Percentiles rank a stretch among this genome's conserved stretches.
phyloP scores from a whole-genome alignment of 2,888 invertebrate species.

The Neuroscelio doddi region DNA sequence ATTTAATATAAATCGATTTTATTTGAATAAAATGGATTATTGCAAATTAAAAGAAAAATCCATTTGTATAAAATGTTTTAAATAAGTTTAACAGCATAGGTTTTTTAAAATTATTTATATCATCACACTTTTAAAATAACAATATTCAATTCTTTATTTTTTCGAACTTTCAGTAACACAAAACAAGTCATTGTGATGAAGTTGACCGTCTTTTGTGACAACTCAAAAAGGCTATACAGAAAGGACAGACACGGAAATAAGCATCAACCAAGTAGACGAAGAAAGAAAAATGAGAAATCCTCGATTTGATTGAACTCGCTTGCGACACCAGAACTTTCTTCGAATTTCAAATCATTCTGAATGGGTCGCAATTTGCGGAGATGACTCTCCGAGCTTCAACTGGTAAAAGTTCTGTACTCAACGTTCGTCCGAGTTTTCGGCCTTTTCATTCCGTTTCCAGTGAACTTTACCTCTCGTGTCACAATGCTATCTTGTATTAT shows the following conservation, averaged over 20 bases:
- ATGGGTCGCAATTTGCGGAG: slow-evolving; percentile 66
- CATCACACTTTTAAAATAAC: no score
- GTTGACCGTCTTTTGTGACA: slow-evolving; percentile 45
- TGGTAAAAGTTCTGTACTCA: slow-evolving; percentile 39
- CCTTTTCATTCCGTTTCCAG: slow-evolving; percentile 23
- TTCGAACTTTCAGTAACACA: slow-evolving; percentile 13
- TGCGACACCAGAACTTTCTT: slow-evolving; percentile 61
- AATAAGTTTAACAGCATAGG: no score
- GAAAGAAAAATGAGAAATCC: slow-evolving; percentile 55
- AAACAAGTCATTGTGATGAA: slow-evolving; percentile 53
- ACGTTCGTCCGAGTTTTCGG: slow-evolving; percentile 18
- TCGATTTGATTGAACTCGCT: slow-evolving; percentile 64
- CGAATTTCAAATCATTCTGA: slow-evolving; percentile 66
- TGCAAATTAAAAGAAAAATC: no score
- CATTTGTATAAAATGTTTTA: no score
- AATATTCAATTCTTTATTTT: neutral
- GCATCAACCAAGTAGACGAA: slow-evolving; percentile 27
- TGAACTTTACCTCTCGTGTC: slow-evolving; percentile 34
- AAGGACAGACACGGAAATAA: slow-evolving; percentile 26
- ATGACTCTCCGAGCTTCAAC: slow-evolving; percentile 49
- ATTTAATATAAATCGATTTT: no score
- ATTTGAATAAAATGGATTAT: no score
- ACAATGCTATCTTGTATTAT: slow-evolving; percentile 28
- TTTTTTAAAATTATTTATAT: no score
- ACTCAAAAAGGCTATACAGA: slow-evolving; percentile 32